Evolutionary conservation across 2,888 invertebrate species (phyloP), one percentile per base, ranked within the genome.

Genomic region (Orchesellides sinensis): DNA sequence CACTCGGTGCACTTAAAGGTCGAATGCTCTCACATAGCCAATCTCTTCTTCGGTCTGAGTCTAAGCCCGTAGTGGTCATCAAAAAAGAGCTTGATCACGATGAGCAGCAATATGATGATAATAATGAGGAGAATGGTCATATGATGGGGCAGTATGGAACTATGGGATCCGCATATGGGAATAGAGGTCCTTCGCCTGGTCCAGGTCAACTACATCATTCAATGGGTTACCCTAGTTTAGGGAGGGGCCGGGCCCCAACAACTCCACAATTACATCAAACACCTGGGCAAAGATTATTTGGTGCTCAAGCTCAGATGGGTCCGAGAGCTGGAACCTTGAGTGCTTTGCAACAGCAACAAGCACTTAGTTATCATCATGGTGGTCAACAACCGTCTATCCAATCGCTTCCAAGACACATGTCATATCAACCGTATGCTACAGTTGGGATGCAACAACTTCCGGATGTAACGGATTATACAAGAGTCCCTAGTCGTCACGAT

Each of bases 21-120:
- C 77, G 83, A 14, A 83, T 83, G 80, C 49, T 80, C 23, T 80
- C 80, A 0, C 80, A 80, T 29, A 73, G 72, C 27, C 80, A 80
- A 45, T 47, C 45, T 3, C 40, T 80, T 12, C 83, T 86, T 17
- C 83, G 86, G 3, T 84, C 84, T 0, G 86, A 86, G 45, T 84
- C 86, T 17, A 86, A 87, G 69, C 97, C 97, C 35, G 96, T 97
- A 25, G 97, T 97, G 54, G 96, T 97, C 83, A 94, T 97, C 89
- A 97, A 97, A 88, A 91, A 91, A 83, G 96, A 96, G 89, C 92
- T 96, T 88, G 93, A 96, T 82, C 80, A 80, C 88, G 96, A 96
- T 87, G 95, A 95, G 88, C 91, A 91, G 83, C 93, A 93, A 79
- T 90, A 90, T 59, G 88, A 89, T 25, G 88, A 89, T 68, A 88